Conservation (phyloP, 2,888 invertebrate genomes). For the Fabriciana adippe region DNA sequence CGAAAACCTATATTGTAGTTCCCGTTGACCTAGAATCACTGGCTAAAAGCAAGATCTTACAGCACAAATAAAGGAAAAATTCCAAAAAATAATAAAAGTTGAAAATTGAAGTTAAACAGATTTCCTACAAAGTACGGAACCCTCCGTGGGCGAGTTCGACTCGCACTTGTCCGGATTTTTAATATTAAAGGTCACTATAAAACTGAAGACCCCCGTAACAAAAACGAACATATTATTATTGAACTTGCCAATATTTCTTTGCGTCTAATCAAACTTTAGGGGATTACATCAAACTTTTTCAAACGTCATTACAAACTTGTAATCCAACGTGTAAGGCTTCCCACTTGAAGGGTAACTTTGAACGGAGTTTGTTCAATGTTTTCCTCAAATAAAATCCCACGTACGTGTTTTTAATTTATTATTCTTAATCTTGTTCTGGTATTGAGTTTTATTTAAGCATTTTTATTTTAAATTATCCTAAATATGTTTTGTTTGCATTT, state of each 20-base stretch:
- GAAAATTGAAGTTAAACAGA: too few species aligned
- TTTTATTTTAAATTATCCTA: not conserved
- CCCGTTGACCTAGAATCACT: too few species aligned
- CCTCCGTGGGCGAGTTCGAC: too few species aligned
- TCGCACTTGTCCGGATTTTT: too few species aligned
- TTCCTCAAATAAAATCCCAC: constrained; percentile 11
- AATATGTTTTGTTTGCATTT: not conserved
- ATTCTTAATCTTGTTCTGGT: not conserved
- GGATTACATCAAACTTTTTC: constrained; percentile 40
- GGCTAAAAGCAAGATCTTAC: too few species aligned
- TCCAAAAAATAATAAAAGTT: too few species aligned
- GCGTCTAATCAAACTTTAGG: constrained; percentile 38
- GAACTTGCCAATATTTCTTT: constrained; percentile 21
- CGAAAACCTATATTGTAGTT: too few species aligned
- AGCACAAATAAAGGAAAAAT: too few species aligned
- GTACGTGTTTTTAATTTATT: constrained; percentile 14
- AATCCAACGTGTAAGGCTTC: constrained; percentile 30
- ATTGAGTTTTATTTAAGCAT: not conserved
- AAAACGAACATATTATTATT: constrained; percentile 11
- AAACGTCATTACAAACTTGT: constrained; percentile 39
- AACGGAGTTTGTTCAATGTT: constrained; percentile 22
- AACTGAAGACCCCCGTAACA: not conserved
- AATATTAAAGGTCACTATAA: not conserved
- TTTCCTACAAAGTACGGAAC: too few species aligned
- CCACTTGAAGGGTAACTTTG: constrained; percentile 28